phyloP scores from a whole-genome alignment of 2,113 vertebrate genomes.

The Australoheros scitulus region DNA sequence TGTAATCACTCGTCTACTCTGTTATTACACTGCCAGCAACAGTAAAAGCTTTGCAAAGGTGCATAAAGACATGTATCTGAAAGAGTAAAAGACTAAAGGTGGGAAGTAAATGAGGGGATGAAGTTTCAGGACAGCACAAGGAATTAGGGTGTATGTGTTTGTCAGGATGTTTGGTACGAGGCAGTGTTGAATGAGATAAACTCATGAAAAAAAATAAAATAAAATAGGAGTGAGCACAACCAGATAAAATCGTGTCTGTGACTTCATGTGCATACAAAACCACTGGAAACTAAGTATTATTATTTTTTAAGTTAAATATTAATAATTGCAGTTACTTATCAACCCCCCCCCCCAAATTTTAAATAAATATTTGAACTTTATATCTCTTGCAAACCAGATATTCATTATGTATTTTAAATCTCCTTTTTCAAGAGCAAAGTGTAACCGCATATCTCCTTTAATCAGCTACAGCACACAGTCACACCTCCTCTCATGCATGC shows the following conservation, averaged over 20 bases:
- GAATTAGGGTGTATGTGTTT: background rate
- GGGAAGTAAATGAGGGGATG: background rate
- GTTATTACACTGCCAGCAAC: slow-evolving; percentile 10
- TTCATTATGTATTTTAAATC: background rate
- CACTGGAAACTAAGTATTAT: too few relatives aligned
- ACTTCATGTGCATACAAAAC: background rate
- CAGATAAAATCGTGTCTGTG: background rate
- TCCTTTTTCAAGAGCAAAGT: background rate
- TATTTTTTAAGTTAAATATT: background rate
- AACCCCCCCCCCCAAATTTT: background rate
- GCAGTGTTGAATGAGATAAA: background rate
- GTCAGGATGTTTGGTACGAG: background rate
- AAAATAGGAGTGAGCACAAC: background rate
- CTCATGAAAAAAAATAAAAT: background rate
- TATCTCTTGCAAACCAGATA: background rate
- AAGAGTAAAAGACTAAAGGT: background rate
- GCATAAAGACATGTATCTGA: background rate
- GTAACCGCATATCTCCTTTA: background rate
- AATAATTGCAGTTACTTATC: background rate
- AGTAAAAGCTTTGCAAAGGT: background rate
- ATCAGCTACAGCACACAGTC: background rate
- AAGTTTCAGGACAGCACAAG: background rate
- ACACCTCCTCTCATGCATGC: background rate
- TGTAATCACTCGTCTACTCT: background rate
- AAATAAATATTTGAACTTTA: background rate